Evolutionary conservation across 2,888 invertebrate species (phyloP), one percentile per base, ranked within the genome.

Genomic region (Tigriopus californicus): DNA sequence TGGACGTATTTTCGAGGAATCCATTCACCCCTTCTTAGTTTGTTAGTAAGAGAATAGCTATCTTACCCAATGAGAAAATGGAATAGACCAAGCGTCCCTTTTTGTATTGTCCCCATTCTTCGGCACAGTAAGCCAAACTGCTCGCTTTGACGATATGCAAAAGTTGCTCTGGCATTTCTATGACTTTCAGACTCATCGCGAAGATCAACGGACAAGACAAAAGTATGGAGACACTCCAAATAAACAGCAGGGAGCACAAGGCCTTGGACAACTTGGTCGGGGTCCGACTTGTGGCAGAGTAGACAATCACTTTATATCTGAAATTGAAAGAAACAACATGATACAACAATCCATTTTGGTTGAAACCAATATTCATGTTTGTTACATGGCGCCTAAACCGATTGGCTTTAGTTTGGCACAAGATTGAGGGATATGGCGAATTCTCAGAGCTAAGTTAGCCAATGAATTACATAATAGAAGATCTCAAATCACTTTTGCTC

Each of bases 291-390:
- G 15, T 49, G 5, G 49, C 49, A 3, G 49, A 49, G 11, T 49
- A 49, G 20, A 49, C 49, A 20, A 49, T 49, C 13, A 49, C 22
- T 22, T 49, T 49, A 22, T 49, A 49, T 49, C 49, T 49, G 22
- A 18, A 20, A 33, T 5, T 33, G 33, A 33, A 33, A 33, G 10
- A 3, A 44, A 11, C 3, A 44, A 44, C 3, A 44, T 44, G n/a
- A n/a, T n/a, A n/a, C n/a, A n/a, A n/a, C n/a, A n/a, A n/a, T n/a
- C n/a, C n/a, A n/a, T n/a, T n/a, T n/a, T n/a, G n/a, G n/a, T n/a
- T n/a, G n/a, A n/a, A n/a, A n/a, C n/a, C n/a, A n/a, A n/a, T n/a
- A n/a, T n/a, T n/a, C n/a, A n/a, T n/a, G n/a, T n/a, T n/a, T n/a
- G n/a, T n/a, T n/a, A n/a, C n/a, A n/a, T n/a, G n/a, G n/a, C n/a